Evolutionary conservation across 2,888 invertebrate species (phyloP), one percentile per base, ranked within the genome.

Genomic region (Hirtodrosophila cameraria): DNA sequence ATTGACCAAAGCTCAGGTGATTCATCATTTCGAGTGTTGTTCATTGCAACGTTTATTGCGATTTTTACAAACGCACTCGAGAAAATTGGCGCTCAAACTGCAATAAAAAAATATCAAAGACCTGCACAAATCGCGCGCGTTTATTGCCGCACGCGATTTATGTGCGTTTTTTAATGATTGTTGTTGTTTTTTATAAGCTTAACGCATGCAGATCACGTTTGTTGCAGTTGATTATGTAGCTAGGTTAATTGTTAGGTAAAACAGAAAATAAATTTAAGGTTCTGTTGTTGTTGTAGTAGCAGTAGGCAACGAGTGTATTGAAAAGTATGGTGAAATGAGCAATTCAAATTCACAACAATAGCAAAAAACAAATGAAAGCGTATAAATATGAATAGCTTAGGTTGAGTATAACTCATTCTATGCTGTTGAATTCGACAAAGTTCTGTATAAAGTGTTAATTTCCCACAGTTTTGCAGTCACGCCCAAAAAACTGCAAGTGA

Each of bases 11-110:
- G 61, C 71, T 43, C 84, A 89, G 88, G 88, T 89, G 88, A 89
- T 89, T 87, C 88, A 89, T 89, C 88, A 89, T 89, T 87, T 88
- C 85, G 75, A 89, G 88, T 88, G 79, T 70, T 81, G 80, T 89
- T 88, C 77, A 88, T 88, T 89, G 88, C 88, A 88, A 88, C 88
- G 87, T 88, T 89, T 89, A 89, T 89, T 89, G 88, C 85, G 80
- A 85, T 87, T 88, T 89, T 88, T 64, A 89, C 89, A 89, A 88
- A 88, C 79, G 87, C 88, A 88, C 88, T 89, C 69, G 64, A 84
- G n/a, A 70, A 42, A 35, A 30, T 52, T 36, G 39, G 6, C 23
- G 30, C 36, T 13, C 38, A 27, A 42, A 42, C 53, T 39, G 48
- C 46, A 30, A 27, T 13, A 16, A 42, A 23, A 11, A 35, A 1